phyloP scores from a whole-genome alignment of 1,140 invertebrate species.

The Drosophila subpulchrella region DNA sequence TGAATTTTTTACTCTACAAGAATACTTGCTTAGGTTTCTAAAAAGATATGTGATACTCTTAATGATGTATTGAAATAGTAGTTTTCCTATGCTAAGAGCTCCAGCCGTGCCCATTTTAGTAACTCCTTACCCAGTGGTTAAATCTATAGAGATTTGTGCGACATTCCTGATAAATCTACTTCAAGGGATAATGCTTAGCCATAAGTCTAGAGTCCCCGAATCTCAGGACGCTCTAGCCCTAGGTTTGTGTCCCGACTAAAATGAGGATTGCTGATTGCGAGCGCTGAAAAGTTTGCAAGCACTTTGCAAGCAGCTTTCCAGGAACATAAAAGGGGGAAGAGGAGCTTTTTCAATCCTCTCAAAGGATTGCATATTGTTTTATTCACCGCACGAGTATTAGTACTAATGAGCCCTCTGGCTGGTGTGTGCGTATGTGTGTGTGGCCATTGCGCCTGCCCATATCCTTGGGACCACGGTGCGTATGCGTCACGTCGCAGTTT shows the following conservation, averaged over 20 bases:
- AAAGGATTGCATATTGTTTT: conserved; percentile 58
- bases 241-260: conserved; percentile 60
- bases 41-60: too few species aligned
- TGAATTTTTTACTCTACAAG: too few species aligned
- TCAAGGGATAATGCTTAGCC: too few species aligned
- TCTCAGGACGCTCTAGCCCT: conserved; percentile 7
- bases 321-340: conserved; percentile 24
- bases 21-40: too few species aligned
- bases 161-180: too few species aligned
- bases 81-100: too few species aligned
- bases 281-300: conserved; percentile 60
- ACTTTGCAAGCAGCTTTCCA: conserved; percentile 52
- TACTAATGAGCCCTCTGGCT: conserved; percentile 19
- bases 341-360: conserved; percentile 48
- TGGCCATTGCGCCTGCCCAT: conserved; percentile 50
- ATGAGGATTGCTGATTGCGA: conserved; percentile 4
- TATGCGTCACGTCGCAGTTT: conserved; percentile 63
- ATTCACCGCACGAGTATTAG: neutral
- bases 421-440: conserved; percentile 1
- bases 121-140: too few species aligned
- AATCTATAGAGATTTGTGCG: too few species aligned
- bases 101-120: too few species aligned
- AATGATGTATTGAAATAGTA: too few species aligned
- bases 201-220: too few species aligned
- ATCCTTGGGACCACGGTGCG: conserved; percentile 32